A percentile compares a stretch with the other conserved stretches of the same genome.
These are phyloP conservation scores for Glaucopsyche alexis DNA, from an alignment of 2,888 invertebrate species.

Conservation along the genomic window DNA sequence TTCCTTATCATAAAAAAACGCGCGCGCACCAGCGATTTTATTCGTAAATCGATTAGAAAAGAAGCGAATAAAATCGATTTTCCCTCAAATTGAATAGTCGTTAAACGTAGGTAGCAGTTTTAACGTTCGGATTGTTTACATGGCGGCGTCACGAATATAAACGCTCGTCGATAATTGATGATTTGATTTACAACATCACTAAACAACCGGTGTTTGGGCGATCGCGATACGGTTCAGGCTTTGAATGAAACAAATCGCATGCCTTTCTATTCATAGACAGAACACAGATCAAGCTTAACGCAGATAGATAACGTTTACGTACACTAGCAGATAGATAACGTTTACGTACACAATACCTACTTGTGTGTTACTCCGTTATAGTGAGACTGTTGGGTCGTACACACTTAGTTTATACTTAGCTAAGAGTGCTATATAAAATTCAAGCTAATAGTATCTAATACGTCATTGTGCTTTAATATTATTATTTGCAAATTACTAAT, in stretches of 20 bases:
- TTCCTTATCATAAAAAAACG: constrained; percentile 65
- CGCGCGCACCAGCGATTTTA: constrained; percentile 62
- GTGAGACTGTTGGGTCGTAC: too few species aligned
- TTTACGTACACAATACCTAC: neutral
- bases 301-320: neutral
- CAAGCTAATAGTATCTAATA: too few species aligned
- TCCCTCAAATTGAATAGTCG: constrained; percentile 77
- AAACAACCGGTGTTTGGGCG: constrained; percentile 78
- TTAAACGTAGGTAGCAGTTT: constrained; percentile 75
- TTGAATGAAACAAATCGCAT: constrained; percentile 58
- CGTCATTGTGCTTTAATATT: too few species aligned
- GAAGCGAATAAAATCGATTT: constrained; percentile 80
- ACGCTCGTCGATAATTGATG: constrained; percentile 79
- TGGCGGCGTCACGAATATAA: constrained; percentile 78
- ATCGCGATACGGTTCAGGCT: constrained; percentile 60
- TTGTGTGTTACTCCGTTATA: too few species aligned
- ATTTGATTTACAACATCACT: constrained; percentile 79
- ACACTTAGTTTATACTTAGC: too few species aligned
- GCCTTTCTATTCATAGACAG: constrained; percentile 40
- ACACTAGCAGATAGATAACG: neutral
- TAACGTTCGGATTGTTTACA: constrained; percentile 77
- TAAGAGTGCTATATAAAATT: too few species aligned
- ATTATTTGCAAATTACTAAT: too few species aligned
- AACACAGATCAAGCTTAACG: constrained; percentile 25
- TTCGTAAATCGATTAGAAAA: constrained; percentile 67